Evolutionary conservation across 2,797 vertebrate species (phyloP).

Genomic region (Caiman crocodilus): DNA sequence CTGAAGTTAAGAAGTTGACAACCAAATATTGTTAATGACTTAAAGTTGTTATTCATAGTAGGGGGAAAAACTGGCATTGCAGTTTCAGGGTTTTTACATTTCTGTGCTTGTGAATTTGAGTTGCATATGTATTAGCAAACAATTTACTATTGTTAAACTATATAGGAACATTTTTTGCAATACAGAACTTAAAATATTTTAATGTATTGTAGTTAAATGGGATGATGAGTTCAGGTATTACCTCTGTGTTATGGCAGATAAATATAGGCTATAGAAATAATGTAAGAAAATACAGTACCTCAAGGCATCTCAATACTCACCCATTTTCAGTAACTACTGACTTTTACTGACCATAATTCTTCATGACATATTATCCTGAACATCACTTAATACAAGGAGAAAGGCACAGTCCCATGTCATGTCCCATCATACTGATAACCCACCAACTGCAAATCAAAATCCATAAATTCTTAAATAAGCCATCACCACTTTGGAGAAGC

Average conservation of each 20-base stretch:
- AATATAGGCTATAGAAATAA: neutral
- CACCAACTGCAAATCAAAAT: slow-evolving; percentile 14
- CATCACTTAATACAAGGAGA: slow-evolving; percentile 55
- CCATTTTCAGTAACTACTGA: neutral
- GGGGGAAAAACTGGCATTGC: neutral
- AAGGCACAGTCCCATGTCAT: slow-evolving; percentile 19
- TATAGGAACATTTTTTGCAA: neutral
- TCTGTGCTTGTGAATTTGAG: neutral
- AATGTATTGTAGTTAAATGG: neutral
- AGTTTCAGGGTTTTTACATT: neutral
- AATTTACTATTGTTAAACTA: neutral
- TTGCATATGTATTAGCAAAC: neutral
- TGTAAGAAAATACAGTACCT: neutral
- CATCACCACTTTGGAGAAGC: slow-evolving; percentile 15
- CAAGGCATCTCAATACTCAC: neutral
- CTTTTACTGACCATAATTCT: neutral
- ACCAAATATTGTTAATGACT: neutral
- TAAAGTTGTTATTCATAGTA: neutral
- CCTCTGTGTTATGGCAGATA: neutral
- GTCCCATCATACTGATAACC: neutral
- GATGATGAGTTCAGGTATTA: neutral
- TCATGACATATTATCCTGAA: slow-evolving; percentile 45
- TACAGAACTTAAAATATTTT: fast-evolving
- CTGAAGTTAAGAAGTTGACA: neutral
- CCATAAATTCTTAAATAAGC: neutral